These are phyloP conservation scores for Natrix natrix DNA, from an alignment of 2,797 vertebrate genomes.

Conservation along the genomic window DNA sequence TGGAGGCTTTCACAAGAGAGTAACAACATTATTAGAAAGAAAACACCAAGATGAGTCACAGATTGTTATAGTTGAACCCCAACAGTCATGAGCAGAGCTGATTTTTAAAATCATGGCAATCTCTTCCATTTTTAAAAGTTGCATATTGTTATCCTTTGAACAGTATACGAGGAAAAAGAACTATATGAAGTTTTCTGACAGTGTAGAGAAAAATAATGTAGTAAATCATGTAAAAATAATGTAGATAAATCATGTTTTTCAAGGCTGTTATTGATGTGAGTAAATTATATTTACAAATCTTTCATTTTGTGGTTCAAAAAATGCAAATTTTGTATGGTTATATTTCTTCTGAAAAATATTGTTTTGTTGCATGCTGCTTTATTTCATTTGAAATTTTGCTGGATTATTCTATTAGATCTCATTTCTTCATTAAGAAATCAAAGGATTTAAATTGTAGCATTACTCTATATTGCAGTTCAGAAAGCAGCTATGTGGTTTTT, in stretches of 20 bases:
- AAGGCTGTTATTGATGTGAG: not conserved
- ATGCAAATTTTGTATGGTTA: not conserved
- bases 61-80: slow-evolving; percentile 54
- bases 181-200: accelerated
- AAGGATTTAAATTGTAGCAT: slow-evolving; percentile 48
- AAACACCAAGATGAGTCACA: slow-evolving; percentile 65
- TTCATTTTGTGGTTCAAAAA: not conserved
- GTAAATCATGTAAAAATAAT: not conserved
- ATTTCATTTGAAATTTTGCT: not conserved
- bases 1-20: slow-evolving; percentile 65
- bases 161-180: slow-evolving; percentile 3
- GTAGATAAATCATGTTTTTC: not conserved
- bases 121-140: slow-evolving; percentile 11
- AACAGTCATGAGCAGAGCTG: slow-evolving; percentile 44
- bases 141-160: not conserved
- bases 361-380: slow-evolving; percentile 24
- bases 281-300: not conserved
- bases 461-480: slow-evolving; percentile 22
- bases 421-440: slow-evolving; percentile 13
- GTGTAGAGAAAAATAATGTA: not conserved
- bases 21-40: slow-evolving; percentile 75
- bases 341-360: not conserved
- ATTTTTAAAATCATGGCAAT: slow-evolving; percentile 50
- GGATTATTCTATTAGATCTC: not conserved
- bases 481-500: slow-evolving; percentile 14